Percentiles rank a stretch among this genome's conserved stretches.
Conservation (phyloP, 2,888 invertebrate species). For the Ethmia dodecea region DNA sequence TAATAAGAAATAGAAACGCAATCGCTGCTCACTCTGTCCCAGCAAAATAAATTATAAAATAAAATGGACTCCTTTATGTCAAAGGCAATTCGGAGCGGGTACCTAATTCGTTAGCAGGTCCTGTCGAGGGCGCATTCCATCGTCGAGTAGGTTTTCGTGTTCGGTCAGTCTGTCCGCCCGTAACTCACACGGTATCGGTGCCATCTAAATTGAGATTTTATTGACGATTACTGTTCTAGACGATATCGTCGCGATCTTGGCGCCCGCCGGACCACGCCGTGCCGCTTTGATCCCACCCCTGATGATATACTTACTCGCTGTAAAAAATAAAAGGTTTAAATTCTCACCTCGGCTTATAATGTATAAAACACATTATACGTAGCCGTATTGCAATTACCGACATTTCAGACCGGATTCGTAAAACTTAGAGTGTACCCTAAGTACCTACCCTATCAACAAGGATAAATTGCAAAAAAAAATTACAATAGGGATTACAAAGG, state of each 20-base stretch:
- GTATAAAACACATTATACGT: no score
- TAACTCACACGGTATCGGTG: slow-evolving; percentile 73
- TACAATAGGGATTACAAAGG: no score
- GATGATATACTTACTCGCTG: slow-evolving; percentile 7
- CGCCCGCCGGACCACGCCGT: slow-evolving; percentile 51
- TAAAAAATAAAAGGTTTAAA: no score
- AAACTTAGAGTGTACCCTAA: no score
- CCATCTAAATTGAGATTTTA: slow-evolving; percentile 78
- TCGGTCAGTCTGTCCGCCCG: slow-evolving; percentile 63
- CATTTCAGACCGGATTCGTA: no score
- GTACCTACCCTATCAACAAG: no score
- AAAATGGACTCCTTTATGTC: slow-evolving; percentile 38
- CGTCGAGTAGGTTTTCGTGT: slow-evolving; percentile 76
- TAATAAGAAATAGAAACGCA: no score
- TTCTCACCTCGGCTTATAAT: no score
- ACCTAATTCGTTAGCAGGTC: slow-evolving; percentile 73
- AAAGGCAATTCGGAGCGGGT: slow-evolving; percentile 39
- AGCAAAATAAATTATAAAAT: slow-evolving; percentile 29
- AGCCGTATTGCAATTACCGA: no score
- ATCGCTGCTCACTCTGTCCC: no score
- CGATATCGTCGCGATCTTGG: slow-evolving; percentile 76
- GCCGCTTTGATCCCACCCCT: slow-evolving; percentile 48
- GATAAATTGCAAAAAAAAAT: no score
- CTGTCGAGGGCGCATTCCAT: slow-evolving; percentile 68
- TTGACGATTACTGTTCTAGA: slow-evolving; percentile 76